Conservation (phyloP, 2,113 vertebrate genomes). For the Hippocampus abdominalis region DNA sequence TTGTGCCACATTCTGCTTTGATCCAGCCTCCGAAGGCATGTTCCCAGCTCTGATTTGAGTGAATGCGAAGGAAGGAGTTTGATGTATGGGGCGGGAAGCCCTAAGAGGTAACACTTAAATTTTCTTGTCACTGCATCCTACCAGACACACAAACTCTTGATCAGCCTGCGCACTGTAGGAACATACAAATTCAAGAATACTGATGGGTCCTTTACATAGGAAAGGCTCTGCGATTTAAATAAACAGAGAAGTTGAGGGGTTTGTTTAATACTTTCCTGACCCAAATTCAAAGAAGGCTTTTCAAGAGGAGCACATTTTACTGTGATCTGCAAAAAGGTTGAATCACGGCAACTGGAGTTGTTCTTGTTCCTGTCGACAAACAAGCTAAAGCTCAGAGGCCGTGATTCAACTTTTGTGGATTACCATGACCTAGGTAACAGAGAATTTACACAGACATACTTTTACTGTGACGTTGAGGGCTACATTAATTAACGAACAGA, state of each 20-base stretch:
- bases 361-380: background rate
- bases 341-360: background rate
- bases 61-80: conserved; percentile 56
- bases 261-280: background rate
- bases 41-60: conserved; percentile 60
- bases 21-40: conserved; percentile 59
- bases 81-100: conserved; percentile 64
- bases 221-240: conserved; percentile 4
- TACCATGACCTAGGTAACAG: background rate
- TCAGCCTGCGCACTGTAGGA: conserved; percentile 56
- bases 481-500: background rate
- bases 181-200: conserved; percentile 37
- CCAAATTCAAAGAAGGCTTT: background rate
- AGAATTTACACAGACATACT: background rate
- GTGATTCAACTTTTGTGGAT: background rate
- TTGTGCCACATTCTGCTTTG: conserved; percentile 61
- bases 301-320: background rate
- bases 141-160: conserved; percentile 64
- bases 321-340: background rate
- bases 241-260: background rate
- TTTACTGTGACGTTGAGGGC: background rate
- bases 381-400: background rate
- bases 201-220: conserved; percentile 58
- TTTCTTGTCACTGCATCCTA: conserved; percentile 58
- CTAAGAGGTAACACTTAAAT: conserved; percentile 69